A percentile compares a stretch with the other conserved stretches of the same genome.
Conservation (phyloP, 2,113 vertebrate species). For the Speoplatyrhinus poulsoni region DNA sequence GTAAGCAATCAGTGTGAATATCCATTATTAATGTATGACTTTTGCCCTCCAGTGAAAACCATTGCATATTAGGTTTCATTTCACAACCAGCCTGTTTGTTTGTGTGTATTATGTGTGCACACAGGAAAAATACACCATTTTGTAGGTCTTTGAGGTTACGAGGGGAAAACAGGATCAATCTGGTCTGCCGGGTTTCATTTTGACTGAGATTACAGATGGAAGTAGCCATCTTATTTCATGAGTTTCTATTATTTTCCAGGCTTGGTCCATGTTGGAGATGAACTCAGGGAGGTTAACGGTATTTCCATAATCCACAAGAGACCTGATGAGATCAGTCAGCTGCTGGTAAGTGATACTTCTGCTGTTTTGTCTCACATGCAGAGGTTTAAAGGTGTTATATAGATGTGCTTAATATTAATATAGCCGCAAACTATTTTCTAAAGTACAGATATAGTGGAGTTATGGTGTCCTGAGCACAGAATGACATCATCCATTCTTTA, state of each 20-base stretch:
- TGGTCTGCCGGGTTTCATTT: conserved; percentile 39
- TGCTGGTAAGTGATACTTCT: conserved; percentile 80
- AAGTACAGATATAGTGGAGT: too few relatives aligned
- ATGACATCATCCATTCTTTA: too few relatives aligned
- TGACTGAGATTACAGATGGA: conserved; percentile 31
- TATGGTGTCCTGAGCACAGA: too few relatives aligned
- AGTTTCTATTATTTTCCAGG: conserved; percentile 70
- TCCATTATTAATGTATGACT: conserved; percentile 46
- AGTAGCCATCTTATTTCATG: not conserved
- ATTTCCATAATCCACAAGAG: conserved; percentile 89
- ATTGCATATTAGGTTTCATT: conserved; percentile 1
- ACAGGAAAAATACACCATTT: not conserved
- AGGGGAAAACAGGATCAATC: conserved; percentile 31
- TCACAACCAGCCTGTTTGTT: not conserved
- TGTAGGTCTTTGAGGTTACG: too few relatives aligned
- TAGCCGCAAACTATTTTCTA: too few relatives aligned
- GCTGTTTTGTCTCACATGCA: not conserved
- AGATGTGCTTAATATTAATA: too few relatives aligned
- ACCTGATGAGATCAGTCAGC: conserved; percentile 95
- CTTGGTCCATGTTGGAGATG: conserved; percentile 94
- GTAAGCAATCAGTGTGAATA: conserved; percentile 16
- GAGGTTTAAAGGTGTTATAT: not conserved
- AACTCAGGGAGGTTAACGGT: conserved; percentile 94
- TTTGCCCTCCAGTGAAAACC: conserved; percentile 27
- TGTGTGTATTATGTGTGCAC: not conserved